Evolutionary conservation across 2,888 invertebrate species (phyloP), one percentile per base, ranked within the genome.

Genomic region (Nephrotoma guestfalica): DNA sequence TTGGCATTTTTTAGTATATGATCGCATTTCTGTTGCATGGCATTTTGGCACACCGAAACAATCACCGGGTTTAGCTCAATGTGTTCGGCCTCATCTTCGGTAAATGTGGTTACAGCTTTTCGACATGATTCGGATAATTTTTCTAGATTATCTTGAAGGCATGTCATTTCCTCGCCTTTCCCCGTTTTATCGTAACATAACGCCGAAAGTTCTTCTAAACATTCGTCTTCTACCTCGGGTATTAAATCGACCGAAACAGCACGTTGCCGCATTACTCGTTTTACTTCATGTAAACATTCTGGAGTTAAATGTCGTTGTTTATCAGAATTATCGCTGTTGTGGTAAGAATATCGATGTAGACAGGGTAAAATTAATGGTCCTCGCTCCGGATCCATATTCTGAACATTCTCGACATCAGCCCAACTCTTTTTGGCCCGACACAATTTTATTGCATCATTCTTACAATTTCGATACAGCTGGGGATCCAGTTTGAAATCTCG

Each of bases 401-500:
- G 94, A 0, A 87, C 89, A 88, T 93, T 93, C 89, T 92, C 92
- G 18, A 92, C 91, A 89, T 94, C 94, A 87, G 94, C 93, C 97
- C 97, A 97, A 51, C 95, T 94, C 18, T 93, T 93, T 88, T 94
- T 95, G 0, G 96, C 96, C 89, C 96, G 94, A 90, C 98, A 99
- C 47, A 95, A 93, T 87, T 94, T 94, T 4, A 94, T 93, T 2
- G 99, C 98, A 92, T 99, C 98, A 88, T 94, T 94, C 89, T 95
- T 96, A 90, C 99, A 99, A 43, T 96, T 95, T 89, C 95, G 91
- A 90, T 97, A 99, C 83, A 99, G 92, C 88, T 95, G 95, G 0
- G 97, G 96, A 91, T 98, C 98, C 85, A 98, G 92, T 89, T 96
- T 97, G 90, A 97, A 99, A 92, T 99, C 97, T 89, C 99, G 94